A percentile compares a stretch with the other conserved stretches of the same genome.
phyloP scores from a whole-genome alignment of 2,113 vertebrate genomes.

The Gallinago paraguaiae region DNA sequence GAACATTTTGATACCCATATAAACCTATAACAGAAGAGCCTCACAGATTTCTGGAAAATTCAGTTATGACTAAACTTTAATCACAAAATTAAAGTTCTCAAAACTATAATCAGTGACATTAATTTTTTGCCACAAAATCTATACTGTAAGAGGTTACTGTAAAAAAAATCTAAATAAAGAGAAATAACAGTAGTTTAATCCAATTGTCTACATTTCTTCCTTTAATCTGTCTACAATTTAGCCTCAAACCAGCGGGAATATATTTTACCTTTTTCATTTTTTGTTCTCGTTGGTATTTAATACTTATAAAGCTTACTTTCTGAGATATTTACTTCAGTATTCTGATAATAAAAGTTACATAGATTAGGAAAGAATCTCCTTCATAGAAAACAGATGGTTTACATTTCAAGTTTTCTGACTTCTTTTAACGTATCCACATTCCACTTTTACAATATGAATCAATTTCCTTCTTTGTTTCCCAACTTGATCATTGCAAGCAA shows the following conservation, averaged over 20 bases:
- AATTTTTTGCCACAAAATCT: background rate
- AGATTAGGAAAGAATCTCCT: background rate
- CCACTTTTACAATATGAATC: background rate
- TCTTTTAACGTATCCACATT: background rate
- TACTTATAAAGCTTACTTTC: background rate
- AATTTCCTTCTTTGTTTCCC: background rate
- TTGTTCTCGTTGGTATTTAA: background rate
- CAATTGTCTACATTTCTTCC: background rate
- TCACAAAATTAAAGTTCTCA: background rate
- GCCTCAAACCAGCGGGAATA: background rate
- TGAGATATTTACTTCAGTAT: background rate
- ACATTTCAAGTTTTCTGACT: background rate
- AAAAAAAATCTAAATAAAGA: background rate
- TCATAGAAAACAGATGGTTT: constrained; percentile 7
- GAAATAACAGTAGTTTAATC: background rate
- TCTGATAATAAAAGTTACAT: background rate
- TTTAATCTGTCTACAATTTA: background rate
- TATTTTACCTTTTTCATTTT: background rate
- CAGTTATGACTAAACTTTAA: background rate
- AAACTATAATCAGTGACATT: background rate
- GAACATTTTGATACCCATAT: background rate
- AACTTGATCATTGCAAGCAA: background rate
- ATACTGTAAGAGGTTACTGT: background rate
- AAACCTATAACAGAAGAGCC: background rate
- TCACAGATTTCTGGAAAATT: background rate